These are phyloP conservation scores for Acronicta alni DNA, from an alignment of 2,888 invertebrate species.

Conservation along the genomic window DNA sequence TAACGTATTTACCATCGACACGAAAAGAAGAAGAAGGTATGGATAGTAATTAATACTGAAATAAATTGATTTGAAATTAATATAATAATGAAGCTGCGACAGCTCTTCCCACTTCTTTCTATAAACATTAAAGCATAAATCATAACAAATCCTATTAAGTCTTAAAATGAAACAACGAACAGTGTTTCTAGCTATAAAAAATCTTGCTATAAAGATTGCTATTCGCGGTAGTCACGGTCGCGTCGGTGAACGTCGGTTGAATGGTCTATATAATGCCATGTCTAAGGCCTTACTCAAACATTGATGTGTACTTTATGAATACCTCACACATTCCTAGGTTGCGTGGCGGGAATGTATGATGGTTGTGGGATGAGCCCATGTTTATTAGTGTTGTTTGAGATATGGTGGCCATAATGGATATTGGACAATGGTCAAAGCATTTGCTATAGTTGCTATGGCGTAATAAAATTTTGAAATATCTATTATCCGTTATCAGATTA, in stretches of 20 bases:
- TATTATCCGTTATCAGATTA: background rate
- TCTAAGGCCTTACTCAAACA: conserved; percentile 69
- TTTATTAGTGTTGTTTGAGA: conserved; percentile 45
- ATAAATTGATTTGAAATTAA: too few species aligned
- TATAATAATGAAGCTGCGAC: too few species aligned
- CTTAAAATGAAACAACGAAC: conserved; percentile 34
- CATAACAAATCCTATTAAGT: conserved; percentile 30
- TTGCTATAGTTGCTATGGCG: too few species aligned
- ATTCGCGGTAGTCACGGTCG: conserved; percentile 65
- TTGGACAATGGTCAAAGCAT: background rate
- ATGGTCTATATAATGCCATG: conserved; percentile 77
- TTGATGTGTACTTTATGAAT: conserved; percentile 68
- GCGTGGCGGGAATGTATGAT: conserved; percentile 54
- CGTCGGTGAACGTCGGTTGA: conserved; percentile 76
- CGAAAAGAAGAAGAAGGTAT: too few species aligned
- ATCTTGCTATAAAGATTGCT: conserved; percentile 69
- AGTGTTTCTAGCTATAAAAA: conserved; percentile 68
- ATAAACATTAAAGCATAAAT: conserved; percentile 26
- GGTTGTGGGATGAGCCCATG: conserved; percentile 49
- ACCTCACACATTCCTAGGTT: conserved; percentile 49
- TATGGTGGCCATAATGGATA: conserved; percentile 6
- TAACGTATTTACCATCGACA: too few species aligned
- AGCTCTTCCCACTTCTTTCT: too few species aligned
- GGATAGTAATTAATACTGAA: too few species aligned
- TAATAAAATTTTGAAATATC: too few species aligned